Percentiles rank a stretch among this genome's conserved stretches.
Evolutionary conservation across 2,113 vertebrate genomes (phyloP).

Genomic region (Pogonocichla stellata): DNA sequence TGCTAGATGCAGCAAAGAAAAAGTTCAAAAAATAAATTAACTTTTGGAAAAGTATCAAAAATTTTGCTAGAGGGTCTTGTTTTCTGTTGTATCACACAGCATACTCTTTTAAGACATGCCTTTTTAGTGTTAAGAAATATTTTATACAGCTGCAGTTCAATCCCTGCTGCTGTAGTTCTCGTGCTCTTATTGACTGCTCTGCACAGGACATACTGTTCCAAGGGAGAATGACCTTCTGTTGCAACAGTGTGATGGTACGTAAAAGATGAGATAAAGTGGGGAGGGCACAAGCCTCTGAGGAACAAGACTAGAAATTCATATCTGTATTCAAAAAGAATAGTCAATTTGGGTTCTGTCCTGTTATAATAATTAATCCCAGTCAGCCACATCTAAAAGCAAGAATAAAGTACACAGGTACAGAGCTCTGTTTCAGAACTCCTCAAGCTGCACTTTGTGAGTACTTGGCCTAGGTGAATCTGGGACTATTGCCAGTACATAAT

Average conservation of each 20-base stretch:
- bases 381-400: background rate
- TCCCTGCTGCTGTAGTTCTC: background rate
- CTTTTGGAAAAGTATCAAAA: background rate
- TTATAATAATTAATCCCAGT: constrained; percentile 7
- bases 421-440: background rate
- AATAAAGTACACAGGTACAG: background rate
- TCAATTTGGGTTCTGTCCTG: background rate
- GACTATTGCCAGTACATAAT: background rate
- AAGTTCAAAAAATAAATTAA: background rate
- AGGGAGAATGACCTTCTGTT: background rate
- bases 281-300: constrained; percentile 16
- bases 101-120: background rate
- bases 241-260: background rate
- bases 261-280: background rate
- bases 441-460: background rate
- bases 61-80: background rate
- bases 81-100: background rate
- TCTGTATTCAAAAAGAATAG: constrained; percentile 16
- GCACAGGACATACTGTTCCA: background rate
- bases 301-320: background rate
- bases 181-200: background rate
- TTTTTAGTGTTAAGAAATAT: background rate
- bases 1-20: background rate
- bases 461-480: constrained; percentile 24
- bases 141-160: constrained; percentile 7